A percentile compares a stretch with the other conserved stretches of the same genome.
These are phyloP conservation scores for Drosophila neocordata DNA, from an alignment of 1,140 invertebrate species.

Conservation along the genomic window DNA sequence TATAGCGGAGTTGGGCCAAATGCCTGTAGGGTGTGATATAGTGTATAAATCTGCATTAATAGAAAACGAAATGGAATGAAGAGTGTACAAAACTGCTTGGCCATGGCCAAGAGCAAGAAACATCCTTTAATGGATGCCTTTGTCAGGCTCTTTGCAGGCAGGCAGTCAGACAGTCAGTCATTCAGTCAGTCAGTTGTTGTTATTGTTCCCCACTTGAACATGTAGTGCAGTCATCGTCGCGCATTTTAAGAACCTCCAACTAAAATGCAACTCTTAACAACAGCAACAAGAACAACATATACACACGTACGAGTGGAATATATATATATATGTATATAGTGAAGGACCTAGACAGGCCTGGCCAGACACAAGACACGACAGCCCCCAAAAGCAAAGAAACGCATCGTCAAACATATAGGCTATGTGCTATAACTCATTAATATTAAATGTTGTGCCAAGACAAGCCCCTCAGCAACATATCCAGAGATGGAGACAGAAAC, in stretches of 20 bases:
- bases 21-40: constrained; percentile 14
- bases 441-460: constrained; percentile 77
- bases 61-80: constrained; percentile 71
- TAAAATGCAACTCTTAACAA: constrained; percentile 57
- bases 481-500: constrained; percentile 19
- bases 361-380: constrained; percentile 45
- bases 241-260: constrained; percentile 66
- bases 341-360: constrained; percentile 45
- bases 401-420: constrained; percentile 79
- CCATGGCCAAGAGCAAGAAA: constrained; percentile 52
- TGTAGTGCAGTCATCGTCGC: constrained; percentile 71
- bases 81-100: constrained; percentile 26
- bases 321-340: neutral
- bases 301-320: constrained; percentile 4
- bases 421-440: constrained; percentile 81
- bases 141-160: constrained; percentile 27
- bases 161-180: constrained; percentile 13
- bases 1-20: constrained; percentile 11
- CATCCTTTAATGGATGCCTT: constrained; percentile 73
- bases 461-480: constrained; percentile 63
- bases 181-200: constrained; percentile 22
- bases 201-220: constrained; percentile 65
- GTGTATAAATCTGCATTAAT: constrained; percentile 68
- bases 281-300: constrained; percentile 32
- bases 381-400: constrained; percentile 47